These are phyloP conservation scores for Calameuta filiformis DNA, from an alignment of 2,888 invertebrate genomes.

Conservation along the genomic window DNA sequence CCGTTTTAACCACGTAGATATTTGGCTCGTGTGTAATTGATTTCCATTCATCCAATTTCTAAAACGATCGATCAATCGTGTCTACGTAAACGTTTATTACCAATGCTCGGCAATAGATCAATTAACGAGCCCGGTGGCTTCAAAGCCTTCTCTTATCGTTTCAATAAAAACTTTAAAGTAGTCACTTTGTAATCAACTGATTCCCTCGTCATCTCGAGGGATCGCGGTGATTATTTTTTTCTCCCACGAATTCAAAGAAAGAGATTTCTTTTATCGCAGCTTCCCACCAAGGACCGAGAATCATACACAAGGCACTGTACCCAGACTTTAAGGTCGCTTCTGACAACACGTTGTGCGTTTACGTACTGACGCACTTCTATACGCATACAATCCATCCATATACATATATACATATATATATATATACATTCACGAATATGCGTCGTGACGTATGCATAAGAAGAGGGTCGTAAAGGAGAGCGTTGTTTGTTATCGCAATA, in stretches of 20 bases:
- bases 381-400: background rate
- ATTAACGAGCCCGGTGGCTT: background rate
- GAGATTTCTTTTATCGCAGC: background rate
- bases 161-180: background rate
- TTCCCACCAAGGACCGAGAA: background rate
- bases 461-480: slow-evolving; percentile 8
- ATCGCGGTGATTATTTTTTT: background rate
- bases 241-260: background rate
- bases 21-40: no score
- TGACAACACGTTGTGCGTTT: background rate
- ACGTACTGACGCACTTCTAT: background rate
- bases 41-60: background rate
- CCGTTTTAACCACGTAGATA: no score
- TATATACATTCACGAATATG: background rate
- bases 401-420: background rate
- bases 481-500: slow-evolving; percentile 28
- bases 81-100: background rate
- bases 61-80: background rate
- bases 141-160: background rate
- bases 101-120: background rate
- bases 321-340: background rate
- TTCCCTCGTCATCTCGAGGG: background rate
- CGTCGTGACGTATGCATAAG: background rate
- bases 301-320: background rate
- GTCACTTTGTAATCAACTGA: background rate